Evolutionary conservation across 2,797 vertebrate genomes (phyloP).

Genomic region (Lerista edwardsae): DNA sequence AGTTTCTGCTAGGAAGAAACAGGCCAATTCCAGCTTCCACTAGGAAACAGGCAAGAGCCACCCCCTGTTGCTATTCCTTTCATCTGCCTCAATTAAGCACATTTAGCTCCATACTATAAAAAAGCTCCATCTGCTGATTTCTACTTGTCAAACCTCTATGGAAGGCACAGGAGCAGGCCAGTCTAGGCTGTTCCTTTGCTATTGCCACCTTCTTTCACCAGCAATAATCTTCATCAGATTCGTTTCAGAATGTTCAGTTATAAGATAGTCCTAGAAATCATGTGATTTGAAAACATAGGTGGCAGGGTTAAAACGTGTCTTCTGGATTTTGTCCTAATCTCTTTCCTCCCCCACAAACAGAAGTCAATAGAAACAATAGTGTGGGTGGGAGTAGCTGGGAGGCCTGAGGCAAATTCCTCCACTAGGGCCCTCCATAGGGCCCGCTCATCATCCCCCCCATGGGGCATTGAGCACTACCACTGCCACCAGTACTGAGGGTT

Average conservation of each 20-base stretch:
- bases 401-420: no score
- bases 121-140: background rate
- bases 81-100: background rate
- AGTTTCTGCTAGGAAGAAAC: background rate
- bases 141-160: background rate
- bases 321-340: background rate
- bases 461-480: no score
- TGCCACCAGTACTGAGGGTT: no score
- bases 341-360: background rate
- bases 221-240: background rate
- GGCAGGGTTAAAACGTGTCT: background rate
- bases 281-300: background rate
- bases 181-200: no score
- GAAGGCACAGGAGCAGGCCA: background rate
- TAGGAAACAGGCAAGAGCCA: no score
- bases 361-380: background rate
- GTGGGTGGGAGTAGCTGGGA: no score
- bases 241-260: background rate
- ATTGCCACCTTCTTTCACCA: background rate
- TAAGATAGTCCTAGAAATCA: background rate
- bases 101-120: background rate
- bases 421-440: no score
- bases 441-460: no score
- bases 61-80: background rate
- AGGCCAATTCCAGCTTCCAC: background rate